Evolutionary conservation across 2,888 invertebrate genomes (phyloP).

Genomic region (Ypsolopha sequella): DNA sequence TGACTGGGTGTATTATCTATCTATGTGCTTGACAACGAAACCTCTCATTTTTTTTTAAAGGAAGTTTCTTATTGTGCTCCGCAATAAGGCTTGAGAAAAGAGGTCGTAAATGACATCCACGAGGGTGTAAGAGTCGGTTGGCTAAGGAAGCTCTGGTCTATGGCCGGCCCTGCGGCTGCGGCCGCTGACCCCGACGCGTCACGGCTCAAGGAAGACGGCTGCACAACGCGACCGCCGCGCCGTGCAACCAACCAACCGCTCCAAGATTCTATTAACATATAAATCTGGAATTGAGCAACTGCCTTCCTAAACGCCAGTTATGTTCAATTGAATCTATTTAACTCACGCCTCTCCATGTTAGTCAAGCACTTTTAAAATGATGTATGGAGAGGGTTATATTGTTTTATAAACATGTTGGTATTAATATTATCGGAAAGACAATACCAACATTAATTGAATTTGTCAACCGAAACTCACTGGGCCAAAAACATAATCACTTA

Average conservation of each 20-base stretch:
- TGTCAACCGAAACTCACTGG: no score
- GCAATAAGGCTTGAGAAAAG: not conserved
- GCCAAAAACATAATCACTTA: not conserved
- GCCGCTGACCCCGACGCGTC: constrained; percentile 55
- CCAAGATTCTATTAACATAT: constrained; percentile 3
- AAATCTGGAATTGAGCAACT: not conserved
- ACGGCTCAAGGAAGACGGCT: constrained; percentile 59
- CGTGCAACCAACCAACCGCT: not conserved
- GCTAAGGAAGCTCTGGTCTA: not conserved
- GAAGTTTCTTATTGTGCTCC: no score
- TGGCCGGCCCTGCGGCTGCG: constrained; percentile 15
- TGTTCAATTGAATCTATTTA: constrained; percentile 1
- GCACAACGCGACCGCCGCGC: constrained; percentile 24
- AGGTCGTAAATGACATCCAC: constrained; percentile 50
- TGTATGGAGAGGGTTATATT: not conserved
- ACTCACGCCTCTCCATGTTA: not conserved
- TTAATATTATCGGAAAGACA: no score
- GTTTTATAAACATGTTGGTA: not conserved
- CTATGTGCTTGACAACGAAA: no score
- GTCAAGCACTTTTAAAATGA: no score
- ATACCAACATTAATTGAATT: no score
- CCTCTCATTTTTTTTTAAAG: no score
- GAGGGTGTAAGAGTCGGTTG: constrained; percentile 25
- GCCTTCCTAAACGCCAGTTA: not conserved
- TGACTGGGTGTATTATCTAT: no score